phyloP scores from a whole-genome alignment of 2,888 invertebrate genomes.

The Barypeithes pellucidus region DNA sequence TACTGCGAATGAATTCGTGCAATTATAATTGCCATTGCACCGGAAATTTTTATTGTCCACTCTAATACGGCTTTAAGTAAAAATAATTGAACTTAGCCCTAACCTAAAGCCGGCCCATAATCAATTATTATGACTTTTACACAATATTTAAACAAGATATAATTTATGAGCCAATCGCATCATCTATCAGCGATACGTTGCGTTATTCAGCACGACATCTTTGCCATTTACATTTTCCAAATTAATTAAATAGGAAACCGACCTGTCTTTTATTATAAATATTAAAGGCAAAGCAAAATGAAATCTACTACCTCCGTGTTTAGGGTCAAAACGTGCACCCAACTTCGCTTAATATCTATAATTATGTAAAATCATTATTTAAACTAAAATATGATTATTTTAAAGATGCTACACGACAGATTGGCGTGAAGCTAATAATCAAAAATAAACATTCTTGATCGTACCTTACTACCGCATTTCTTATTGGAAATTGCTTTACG shows the following conservation, averaged over 20 bases:
- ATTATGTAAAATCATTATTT: slow-evolving; percentile 52
- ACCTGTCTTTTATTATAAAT: slow-evolving; percentile 21
- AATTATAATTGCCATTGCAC: too few relatives aligned
- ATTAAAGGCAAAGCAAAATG: slow-evolving; percentile 40
- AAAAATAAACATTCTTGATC: slow-evolving; percentile 43
- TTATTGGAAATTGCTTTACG: slow-evolving; percentile 38
- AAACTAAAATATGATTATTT: slow-evolving; percentile 49
- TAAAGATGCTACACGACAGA: slow-evolving; percentile 47
- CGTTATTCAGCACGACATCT: slow-evolving; percentile 3
- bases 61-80: too few relatives aligned
- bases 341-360: slow-evolving; percentile 46
- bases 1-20: too few relatives aligned
- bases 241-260: slow-evolving; percentile 26
- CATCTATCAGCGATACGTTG: background rate
- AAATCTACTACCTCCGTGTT: slow-evolving; percentile 42
- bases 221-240: slow-evolving; percentile 21
- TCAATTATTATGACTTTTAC: too few relatives aligned
- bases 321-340: slow-evolving; percentile 51
- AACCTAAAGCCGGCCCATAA: too few relatives aligned
- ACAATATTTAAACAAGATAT: too few relatives aligned
- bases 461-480: slow-evolving; percentile 48
- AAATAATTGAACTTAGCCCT: too few relatives aligned
- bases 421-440: slow-evolving; percentile 45
- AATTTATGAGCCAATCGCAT: background rate
- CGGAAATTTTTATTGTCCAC: too few relatives aligned